Evolutionary conservation across 1,140 invertebrate species (phyloP), one percentile per base, ranked within the genome.

Genomic region (Pseudachorutes palmiensis): DNA sequence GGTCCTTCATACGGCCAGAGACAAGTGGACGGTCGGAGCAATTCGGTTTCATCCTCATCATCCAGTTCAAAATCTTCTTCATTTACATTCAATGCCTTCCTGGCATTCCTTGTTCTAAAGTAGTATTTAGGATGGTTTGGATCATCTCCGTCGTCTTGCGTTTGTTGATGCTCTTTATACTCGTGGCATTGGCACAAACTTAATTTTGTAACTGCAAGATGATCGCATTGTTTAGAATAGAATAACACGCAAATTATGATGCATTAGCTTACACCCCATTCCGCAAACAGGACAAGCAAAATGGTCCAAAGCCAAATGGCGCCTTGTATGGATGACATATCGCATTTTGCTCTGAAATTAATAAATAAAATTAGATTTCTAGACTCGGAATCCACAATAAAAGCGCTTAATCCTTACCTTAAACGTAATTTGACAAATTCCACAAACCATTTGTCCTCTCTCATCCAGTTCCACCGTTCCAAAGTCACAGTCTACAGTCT

Each of bases 201-300:
- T 2, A 64, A 55, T 30, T 26, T 49, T 2, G 30, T 32, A 30
- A 64, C 51, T 55, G 24, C 3, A 55, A 55, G 19, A 19, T 9
- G 36, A 41, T 9, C 51, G 51, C 24, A 55, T 24, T 41, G 36
- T 41, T 41, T 19, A 41, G 5, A 5, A 5, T 41, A 19, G 36
- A 9, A 5, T 9, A 41, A 41, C 36, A 5, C 19, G 5, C 5
- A 41, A 41, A n/a, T n/a, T n/a, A n/a, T n/a, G n/a, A n/a, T n/a
- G n/a, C n/a, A n/a, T n/a, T n/a, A n/a, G n/a, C 51, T 55, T 55
- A 55, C 51, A 68, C 22, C 66, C 66, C 45, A 45, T 58, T 1
- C n/a, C 26, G 28, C 66, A 68, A 59, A 61, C 62, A 2, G 66
- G 61, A 24, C 66, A 68, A n/a, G 58, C 33, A 31, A 59, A 68